Evolutionary conservation across 2,888 invertebrate species (phyloP), one percentile per base, ranked within the genome.

Genomic region (Apodemia zela): DNA sequence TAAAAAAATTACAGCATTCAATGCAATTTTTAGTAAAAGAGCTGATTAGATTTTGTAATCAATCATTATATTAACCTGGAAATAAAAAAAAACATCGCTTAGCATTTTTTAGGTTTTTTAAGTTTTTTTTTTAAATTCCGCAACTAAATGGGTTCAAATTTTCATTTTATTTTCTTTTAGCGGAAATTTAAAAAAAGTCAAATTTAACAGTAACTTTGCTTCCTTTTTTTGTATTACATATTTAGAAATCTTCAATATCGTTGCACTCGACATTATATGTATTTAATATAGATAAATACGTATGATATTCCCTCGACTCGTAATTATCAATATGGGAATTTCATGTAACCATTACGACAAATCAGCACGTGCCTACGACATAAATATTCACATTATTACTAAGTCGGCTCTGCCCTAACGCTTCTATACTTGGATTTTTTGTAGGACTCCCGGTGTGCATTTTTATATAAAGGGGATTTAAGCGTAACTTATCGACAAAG

Each of bases 331-430:
- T 87, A 89, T 87, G 88, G 76, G 84, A 80, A 84, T 84, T 87
- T 81, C 86, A 80, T 87, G 86, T 88, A 75, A 75, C 80, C 82
- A 84, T 86, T 87, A 84, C 73, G 72, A 76, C 76, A 79, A 81
- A 83, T 85, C 85, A 86, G 89, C 90, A 89, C 90, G 90, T 90
- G 90, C 80, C 85, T 73, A 65, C 68, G 84, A 78, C 88, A 89
- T 90, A 89, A 89, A 90, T 89, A 88, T 87, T 85, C 87, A 81
- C 85, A 87, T 89, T 90, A 89, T 86, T 86, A 80, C 82, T 76
- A 77, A 73, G 73, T 73, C 67, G 69, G 72, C 69, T 68, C 71
- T 76, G 76, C 84, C 84, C 85, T 76, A 78, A 77, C 73, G 78
- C 73, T 76, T 72, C 42, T 42, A 15, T 42, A 42, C 42, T 73